Conservation (phyloP, 2,113 vertebrate species). For the Urocynchramus pylzowi region DNA sequence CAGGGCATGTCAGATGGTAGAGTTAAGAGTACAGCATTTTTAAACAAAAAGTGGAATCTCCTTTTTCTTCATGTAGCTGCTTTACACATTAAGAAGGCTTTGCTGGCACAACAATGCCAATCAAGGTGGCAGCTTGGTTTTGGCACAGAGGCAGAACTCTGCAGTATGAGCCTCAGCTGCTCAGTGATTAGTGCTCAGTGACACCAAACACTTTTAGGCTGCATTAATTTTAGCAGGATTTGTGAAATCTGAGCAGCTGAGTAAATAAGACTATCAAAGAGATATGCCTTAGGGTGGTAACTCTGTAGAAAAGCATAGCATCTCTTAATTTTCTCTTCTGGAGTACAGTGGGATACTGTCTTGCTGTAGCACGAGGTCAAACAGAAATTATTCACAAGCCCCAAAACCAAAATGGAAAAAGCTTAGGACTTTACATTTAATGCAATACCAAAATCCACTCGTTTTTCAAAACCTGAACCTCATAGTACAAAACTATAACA, state of each 20-base stretch:
- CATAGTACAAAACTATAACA: not conserved
- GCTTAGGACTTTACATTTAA: not conserved
- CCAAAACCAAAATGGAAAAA: not conserved
- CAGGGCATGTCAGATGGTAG: not conserved
- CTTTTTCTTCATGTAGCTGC: not conserved
- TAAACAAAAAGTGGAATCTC: not conserved
- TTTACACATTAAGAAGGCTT: not conserved
- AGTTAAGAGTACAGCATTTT: not conserved
- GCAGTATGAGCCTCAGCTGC: not conserved
- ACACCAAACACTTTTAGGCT: not conserved
- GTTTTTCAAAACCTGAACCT: not conserved
- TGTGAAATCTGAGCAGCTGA: not conserved
- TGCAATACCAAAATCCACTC: not conserved
- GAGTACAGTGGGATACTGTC: not conserved
- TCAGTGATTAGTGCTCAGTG: not conserved
- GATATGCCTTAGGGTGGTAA: not conserved
- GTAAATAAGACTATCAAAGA: not conserved
- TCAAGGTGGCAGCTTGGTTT: not conserved
- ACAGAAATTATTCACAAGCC: not conserved
- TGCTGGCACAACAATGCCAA: not conserved
- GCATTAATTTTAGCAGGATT: not conserved
- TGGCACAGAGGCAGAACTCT: not conserved
- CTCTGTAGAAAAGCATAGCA: not conserved
- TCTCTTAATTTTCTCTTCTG: not conserved
- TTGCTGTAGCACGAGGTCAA: not conserved